Conservation (phyloP, 2,888 invertebrate genomes). For the Caenorhabditis sp. region DNA sequence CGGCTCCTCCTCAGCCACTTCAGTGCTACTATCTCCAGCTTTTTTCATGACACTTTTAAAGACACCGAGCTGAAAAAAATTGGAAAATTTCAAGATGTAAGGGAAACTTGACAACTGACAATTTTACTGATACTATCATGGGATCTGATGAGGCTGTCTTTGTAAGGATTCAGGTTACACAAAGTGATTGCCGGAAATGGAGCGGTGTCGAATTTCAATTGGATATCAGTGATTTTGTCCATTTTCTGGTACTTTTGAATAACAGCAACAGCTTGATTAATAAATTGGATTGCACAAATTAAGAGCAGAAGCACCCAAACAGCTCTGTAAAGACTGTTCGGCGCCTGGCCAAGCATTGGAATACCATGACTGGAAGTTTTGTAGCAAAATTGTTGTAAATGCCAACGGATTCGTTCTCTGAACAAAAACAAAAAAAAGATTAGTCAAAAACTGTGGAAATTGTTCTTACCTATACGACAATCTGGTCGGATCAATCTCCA, state of each 20-base stretch:
- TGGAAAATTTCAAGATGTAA: too few relatives aligned
- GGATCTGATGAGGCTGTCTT: conserved; percentile 74
- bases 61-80: conserved; percentile 65
- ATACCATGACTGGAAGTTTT: conserved; percentile 81
- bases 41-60: conserved; percentile 74
- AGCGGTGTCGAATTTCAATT: conserved; percentile 80
- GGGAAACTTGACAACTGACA: too few relatives aligned
- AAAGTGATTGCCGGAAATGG: conserved; percentile 81
- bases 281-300: conserved; percentile 73
- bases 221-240: conserved; percentile 81
- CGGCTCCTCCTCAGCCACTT: conserved; percentile 25
- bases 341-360: conserved; percentile 79
- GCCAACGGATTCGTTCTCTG: conserved; percentile 76
- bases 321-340: conserved; percentile 73
- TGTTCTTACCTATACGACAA: conserved; percentile 71
- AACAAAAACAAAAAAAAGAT: conserved; percentile 1
- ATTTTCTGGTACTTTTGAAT: conserved; percentile 77
- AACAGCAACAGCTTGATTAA: conserved; percentile 77
- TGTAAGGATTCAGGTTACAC: conserved; percentile 81
- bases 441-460: neutral
- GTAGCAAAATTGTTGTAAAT: conserved; percentile 79
- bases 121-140: conserved; percentile 79
- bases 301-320: conserved; percentile 76
- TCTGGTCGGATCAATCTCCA: conserved; percentile 76
- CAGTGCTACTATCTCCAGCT: conserved; percentile 67